These are phyloP conservation scores for Halictus ligatus DNA, from an alignment of 2,888 invertebrate genomes.

Conservation along the genomic window DNA sequence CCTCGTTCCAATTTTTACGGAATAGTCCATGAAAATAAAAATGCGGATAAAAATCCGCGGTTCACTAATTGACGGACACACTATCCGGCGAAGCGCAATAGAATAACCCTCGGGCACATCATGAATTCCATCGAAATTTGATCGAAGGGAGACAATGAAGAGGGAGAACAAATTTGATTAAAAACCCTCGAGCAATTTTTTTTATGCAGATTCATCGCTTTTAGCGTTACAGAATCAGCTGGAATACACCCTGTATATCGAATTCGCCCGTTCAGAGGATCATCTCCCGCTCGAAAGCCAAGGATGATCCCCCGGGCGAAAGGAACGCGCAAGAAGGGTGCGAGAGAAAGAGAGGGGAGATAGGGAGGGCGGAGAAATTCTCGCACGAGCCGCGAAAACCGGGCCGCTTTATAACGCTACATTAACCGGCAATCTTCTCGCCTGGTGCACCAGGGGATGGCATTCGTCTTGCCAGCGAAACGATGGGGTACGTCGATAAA, in stretches of 20 bases:
- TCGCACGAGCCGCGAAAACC: conserved; percentile 65
- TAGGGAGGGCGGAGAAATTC: conserved; percentile 33
- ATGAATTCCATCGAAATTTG: not conserved
- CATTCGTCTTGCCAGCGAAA: conserved; percentile 52
- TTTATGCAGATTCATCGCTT: not conserved
- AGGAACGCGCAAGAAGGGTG: conserved; percentile 2
- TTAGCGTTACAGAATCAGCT: not conserved
- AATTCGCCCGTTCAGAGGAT: conserved; percentile 50
- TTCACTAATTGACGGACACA: not conserved
- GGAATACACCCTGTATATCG: conserved; percentile 31
- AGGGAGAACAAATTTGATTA: not conserved
- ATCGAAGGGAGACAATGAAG: not conserved
- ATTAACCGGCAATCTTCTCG: conserved; percentile 78
- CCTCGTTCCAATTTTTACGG: not conserved
- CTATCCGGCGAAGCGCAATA: not conserved
- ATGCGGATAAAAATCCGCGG: not conserved
- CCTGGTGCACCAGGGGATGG: conserved; percentile 54
- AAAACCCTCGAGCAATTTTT: not conserved
- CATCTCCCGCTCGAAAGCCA: conserved; percentile 38
- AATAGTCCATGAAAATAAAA: not conserved
- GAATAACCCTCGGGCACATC: not conserved
- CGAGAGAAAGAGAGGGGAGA: not conserved
- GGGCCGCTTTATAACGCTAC: conserved; percentile 75
- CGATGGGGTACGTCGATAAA: conserved; percentile 75
- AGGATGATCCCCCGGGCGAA: conserved; percentile 39